Percentiles rank a stretch among this genome's conserved stretches.
Conservation (phyloP, 2,888 invertebrate genomes). For the Liposcelis brunnea region DNA sequence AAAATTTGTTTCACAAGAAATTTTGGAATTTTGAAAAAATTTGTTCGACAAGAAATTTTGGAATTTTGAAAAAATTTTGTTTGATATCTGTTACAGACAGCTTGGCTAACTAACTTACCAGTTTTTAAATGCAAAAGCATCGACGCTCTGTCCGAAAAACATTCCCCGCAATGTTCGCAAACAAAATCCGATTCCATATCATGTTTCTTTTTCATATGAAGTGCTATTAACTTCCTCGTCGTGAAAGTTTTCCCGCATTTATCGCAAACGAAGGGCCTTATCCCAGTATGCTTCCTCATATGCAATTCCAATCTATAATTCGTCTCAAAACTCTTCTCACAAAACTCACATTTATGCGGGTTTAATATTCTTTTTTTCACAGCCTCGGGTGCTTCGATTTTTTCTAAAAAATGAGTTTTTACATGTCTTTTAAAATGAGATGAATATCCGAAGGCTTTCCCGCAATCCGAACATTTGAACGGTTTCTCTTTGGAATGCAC, state of each 20-base stretch:
- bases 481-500: not conserved
- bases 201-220: not conserved
- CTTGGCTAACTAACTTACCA: too few species aligned
- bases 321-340: not conserved
- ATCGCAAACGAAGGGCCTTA: not conserved
- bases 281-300: not conserved
- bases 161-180: too few species aligned
- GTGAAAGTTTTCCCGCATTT: not conserved
- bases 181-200: too few species aligned
- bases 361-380: not conserved
- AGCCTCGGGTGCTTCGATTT: constrained; percentile 4
- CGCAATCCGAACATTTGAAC: constrained; percentile 1
- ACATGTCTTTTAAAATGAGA: constrained; percentile 4
- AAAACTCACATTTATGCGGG: constrained; percentile 3
- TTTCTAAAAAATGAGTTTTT: constrained; percentile 1
- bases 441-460: not conserved
- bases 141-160: too few species aligned
- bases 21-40: too few species aligned
- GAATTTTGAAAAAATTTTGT: too few species aligned
- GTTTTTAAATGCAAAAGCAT: too few species aligned
- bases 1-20: too few species aligned
- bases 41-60: too few species aligned
- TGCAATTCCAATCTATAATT: not conserved
- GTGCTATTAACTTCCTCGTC: not conserved
- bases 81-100: too few species aligned